phyloP scores from a whole-genome alignment of 2,113 vertebrate genomes.

The Pipra filicauda region DNA sequence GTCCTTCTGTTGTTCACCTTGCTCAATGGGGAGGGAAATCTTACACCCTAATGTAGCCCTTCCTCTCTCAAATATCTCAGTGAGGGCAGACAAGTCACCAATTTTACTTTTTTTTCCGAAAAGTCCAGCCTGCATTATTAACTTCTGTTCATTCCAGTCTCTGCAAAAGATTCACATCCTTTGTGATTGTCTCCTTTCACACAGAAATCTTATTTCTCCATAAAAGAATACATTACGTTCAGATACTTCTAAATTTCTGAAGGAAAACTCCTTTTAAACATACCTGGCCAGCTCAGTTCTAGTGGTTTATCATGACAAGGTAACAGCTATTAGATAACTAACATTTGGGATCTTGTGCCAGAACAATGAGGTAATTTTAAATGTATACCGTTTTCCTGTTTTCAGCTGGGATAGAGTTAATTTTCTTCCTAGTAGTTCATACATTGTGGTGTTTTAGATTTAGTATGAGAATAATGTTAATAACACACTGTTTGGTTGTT shows the following conservation, averaged over 20 bases:
- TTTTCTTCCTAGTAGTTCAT: background rate
- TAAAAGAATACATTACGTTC: background rate
- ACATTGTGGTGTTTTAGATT: background rate
- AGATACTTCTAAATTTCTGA: background rate
- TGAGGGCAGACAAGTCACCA: background rate
- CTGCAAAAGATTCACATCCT: background rate
- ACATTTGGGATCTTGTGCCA: background rate
- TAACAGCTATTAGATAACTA: background rate
- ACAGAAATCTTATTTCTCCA: background rate
- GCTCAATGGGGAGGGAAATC: background rate
- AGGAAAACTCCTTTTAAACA: background rate
- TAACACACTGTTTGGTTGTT: background rate
- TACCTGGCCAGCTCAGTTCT: background rate
- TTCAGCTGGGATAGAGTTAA: background rate
- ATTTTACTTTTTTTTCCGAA: background rate
- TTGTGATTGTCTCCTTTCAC: background rate
- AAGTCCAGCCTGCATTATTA: background rate
- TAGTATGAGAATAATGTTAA: background rate
- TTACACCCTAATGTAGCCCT: background rate
- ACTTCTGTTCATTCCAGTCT: background rate
- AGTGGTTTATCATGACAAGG: background rate
- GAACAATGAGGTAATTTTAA: background rate
- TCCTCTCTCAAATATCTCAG: background rate
- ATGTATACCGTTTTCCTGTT: background rate
- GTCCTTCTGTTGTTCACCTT: background rate